A percentile compares a stretch with the other conserved stretches of the same genome.
Evolutionary conservation across 2,797 vertebrate genomes (phyloP).

Genomic region (Cirrhinus molitorella): DNA sequence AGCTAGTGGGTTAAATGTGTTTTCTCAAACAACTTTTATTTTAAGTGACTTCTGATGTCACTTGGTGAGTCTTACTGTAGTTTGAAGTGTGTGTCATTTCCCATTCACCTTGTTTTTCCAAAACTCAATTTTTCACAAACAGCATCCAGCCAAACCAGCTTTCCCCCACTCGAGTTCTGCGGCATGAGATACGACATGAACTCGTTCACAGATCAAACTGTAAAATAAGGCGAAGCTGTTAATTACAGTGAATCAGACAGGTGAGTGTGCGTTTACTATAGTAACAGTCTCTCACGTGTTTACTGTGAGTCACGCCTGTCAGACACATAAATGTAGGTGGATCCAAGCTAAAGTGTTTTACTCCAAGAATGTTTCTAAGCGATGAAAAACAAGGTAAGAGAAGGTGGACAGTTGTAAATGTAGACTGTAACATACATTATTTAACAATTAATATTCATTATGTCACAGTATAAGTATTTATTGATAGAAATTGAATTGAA

Average conservation of each 20-base stretch:
- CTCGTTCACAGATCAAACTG: slow-evolving; percentile 26
- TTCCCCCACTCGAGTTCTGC: neutral
- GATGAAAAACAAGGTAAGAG: slow-evolving; percentile 5
- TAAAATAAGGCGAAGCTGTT: slow-evolving; percentile 41
- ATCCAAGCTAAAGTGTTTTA: slow-evolving; percentile 42
- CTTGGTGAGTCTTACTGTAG: slow-evolving; percentile 49
- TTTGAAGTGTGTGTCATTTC: slow-evolving; percentile 58
- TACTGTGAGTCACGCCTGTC: slow-evolving; percentile 32
- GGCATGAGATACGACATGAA: slow-evolving; percentile 43
- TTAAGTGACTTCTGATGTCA: slow-evolving; percentile 58
- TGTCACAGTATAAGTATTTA: neutral
- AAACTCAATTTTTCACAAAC: slow-evolving; percentile 42
- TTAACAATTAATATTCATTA: neutral
- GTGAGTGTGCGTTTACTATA: slow-evolving; percentile 52
- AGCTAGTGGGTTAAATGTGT: slow-evolving; percentile 45
- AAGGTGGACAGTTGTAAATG: neutral
- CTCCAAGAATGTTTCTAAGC: slow-evolving; percentile 42
- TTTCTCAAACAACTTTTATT: slow-evolving; percentile 56
- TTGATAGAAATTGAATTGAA: neutral
- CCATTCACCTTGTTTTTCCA: slow-evolving; percentile 60
- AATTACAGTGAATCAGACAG: slow-evolving; percentile 46
- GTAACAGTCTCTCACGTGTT: slow-evolving; percentile 42
- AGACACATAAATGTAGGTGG: slow-evolving; percentile 37
- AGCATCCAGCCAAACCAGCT: slow-evolving; percentile 47
- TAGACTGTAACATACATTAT: neutral